Conservation (phyloP, 2,797 vertebrate genomes). For the Urophycis tenuis region DNA sequence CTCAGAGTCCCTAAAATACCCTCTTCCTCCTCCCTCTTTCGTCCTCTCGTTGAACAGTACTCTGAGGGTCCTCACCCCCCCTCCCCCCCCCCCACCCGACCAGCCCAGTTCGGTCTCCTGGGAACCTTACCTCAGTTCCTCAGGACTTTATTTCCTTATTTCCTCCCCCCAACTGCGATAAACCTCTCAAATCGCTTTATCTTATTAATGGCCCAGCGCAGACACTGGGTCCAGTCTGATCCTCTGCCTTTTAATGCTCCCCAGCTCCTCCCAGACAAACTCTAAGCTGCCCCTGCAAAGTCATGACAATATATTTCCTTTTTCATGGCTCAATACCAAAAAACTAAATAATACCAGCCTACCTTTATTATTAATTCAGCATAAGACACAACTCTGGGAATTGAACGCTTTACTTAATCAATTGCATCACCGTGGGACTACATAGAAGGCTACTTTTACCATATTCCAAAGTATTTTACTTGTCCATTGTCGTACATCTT, state of each 20-base stretch:
- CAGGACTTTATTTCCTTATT: constrained; percentile 2
- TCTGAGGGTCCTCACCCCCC: background rate
- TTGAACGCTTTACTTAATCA: background rate
- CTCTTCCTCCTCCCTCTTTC: no score
- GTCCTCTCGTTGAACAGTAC: background rate
- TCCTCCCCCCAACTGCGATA: constrained; percentile 39
- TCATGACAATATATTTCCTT: background rate
- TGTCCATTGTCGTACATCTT: no score
- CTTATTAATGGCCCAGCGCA: constrained; percentile 41
- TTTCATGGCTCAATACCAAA: background rate
- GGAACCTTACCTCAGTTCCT: background rate
- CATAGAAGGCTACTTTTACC: no score
- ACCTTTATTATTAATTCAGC: no score
- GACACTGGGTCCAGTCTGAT: constrained; percentile 9
- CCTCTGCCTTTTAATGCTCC: background rate
- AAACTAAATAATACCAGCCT: background rate
- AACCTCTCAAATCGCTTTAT: constrained; percentile 32
- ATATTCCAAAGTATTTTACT: no score
- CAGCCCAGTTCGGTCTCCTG: background rate
- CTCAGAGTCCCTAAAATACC: no score
- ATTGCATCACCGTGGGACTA: no score
- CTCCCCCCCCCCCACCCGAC: no score
- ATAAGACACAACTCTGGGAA: no score
- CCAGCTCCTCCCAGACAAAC: background rate
- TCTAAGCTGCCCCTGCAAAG: background rate